Evolutionary conservation across 2,797 vertebrate species (phyloP), one percentile per base, ranked within the genome.

Genomic region (Onychomys leucogaster): DNA sequence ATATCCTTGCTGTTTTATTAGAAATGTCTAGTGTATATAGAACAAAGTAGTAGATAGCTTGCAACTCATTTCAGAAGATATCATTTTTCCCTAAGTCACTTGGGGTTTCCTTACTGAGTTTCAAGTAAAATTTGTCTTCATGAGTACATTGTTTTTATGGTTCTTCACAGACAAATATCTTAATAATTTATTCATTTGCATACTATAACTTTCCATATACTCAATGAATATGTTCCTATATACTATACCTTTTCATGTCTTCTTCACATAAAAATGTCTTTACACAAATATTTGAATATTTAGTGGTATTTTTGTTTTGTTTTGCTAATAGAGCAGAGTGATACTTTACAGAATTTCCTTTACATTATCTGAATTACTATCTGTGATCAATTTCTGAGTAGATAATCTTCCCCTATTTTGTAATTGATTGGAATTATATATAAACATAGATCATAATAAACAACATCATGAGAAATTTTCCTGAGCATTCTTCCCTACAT

Each of bases 221-320:
- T 91, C 37, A 49, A 19, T 81, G 43, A 90, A 81, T 78, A 86
- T 80, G 2, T 69, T 71, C 41, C 29, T 93, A n/a, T 57, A 43
- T 75, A 85, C 16, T 76, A 63, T 37, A 29, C 49, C 41, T 85
- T 57, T 84, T 59, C 11, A 34, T 67, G 1, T 49, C 76, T 41
- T 95, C 55, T 75, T 29, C 49, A 93, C 21, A 46, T 78, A 27
- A 65, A 69, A 85, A 93, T 89, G 75, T 76, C 78, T 76, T 92
- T 88, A 59, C 32, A 89, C 43, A 71, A 85, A 57, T 76, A 34
- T 27, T 85, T 77, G 37, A 13, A 52, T 46, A 57, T 73, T 91
- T 77, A 71, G 69, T 82, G 49, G 46, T 78, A 25, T 67, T 95
- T 91, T 52, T 65, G 61, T 52, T 75, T 4, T 57, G 6, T 83